Evolutionary conservation across 2,797 vertebrate species (phyloP).

Genomic region (Perodicticus potto): DNA sequence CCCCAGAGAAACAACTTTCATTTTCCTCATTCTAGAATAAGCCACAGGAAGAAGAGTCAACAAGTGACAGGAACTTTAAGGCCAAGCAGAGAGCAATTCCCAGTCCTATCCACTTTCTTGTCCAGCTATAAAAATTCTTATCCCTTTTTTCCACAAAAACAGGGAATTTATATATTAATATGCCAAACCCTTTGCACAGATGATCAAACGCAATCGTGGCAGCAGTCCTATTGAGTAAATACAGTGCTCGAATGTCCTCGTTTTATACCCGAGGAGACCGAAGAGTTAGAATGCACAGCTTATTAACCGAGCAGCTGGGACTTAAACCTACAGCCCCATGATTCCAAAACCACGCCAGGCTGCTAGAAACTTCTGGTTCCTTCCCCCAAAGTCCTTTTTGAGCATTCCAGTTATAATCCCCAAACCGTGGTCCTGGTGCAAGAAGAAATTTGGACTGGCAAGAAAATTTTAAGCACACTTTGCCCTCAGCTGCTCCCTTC

Average conservation of each 20-base stretch:
- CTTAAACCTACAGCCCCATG: not conserved
- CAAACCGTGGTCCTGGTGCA: not conserved
- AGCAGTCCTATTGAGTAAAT: not conserved
- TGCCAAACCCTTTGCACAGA: not conserved
- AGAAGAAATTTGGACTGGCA: not conserved
- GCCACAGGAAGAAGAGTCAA: slow-evolving; percentile 18
- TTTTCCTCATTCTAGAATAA: slow-evolving; percentile 64
- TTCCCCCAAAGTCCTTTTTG: not conserved
- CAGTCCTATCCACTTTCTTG: not conserved
- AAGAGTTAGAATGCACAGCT: not conserved
- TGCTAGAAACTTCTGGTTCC: slow-evolving; percentile 16
- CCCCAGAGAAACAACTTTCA: slow-evolving; percentile 47
- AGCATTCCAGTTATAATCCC: not conserved
- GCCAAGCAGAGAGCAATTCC: not conserved
- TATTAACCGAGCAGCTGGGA: not conserved
- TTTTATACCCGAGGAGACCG: not conserved
- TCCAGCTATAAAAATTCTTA: not conserved
- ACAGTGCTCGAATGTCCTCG: not conserved
- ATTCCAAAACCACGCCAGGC: not conserved
- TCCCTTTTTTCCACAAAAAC: not conserved
- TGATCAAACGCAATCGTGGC: not conserved
- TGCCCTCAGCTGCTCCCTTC: not conserved
- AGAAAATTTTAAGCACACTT: not conserved
- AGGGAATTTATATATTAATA: not conserved
- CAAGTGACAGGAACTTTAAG: slow-evolving; percentile 46